Evolutionary conservation across 2,888 invertebrate genomes (phyloP), one percentile per base, ranked within the genome.

Genomic region (Xestia ashworthii): DNA sequence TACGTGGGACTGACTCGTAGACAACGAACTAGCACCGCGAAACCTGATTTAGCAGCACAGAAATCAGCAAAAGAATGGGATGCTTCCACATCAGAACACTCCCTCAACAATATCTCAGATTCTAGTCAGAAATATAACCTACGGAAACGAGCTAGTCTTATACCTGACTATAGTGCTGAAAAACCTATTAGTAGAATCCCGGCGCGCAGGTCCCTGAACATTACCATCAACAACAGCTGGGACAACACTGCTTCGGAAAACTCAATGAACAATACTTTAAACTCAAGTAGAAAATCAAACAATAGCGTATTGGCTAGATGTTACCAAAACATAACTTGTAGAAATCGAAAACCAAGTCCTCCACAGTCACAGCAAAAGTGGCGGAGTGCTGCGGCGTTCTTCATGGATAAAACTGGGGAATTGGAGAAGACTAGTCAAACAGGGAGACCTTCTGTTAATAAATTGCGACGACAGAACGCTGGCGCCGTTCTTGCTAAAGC

Each of bases 401-500:
- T 97, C 72, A 96, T 96, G 96, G 93, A 95, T 75, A 96, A 97
- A 82, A 96, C 96, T 22, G 97, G 96, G 5, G 95, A 96, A 80
- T 87, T 94, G 46, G 95, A 95, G n/a, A 93, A 91, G 22, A 92
- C 94, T 64, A 95, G 95, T 72, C 95, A 95, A 69, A 97, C 97
- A 46, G 97, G 98, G 1, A 96, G 98, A 78, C 98, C 98, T 0
- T 98, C 98, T 0, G 97, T 98, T 19, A 98, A 98, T 38, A 97
- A 98, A 88, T 91, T 98, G 50, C 96, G 98, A 46, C 96, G 97
- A 69, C 98, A 98, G 92, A 98, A 98, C 92, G 98, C 98, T 11
- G 98, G 98, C 12, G 98, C 98, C 96, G 98, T 98, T 0, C 94
- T 98, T 78, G 98, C 98, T 3, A 98, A 98, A 95, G 98, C 98